Percentiles rank a stretch among this genome's conserved stretches.
phyloP scores from a whole-genome alignment of 2,888 invertebrate genomes.

The Eupithecia exiguata region DNA sequence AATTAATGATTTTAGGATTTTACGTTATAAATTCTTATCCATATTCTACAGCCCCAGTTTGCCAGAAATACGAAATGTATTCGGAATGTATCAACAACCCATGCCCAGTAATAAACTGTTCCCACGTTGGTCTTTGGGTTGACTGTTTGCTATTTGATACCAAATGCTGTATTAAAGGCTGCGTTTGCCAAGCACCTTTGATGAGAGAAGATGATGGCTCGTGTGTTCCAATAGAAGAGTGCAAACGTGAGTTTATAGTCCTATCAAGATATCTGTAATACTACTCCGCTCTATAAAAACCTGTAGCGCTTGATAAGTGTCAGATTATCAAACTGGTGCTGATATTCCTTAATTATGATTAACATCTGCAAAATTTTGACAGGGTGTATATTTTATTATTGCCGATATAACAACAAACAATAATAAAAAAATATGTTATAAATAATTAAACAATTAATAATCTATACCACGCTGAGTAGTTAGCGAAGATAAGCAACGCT shows the following conservation, averaged over 20 bases:
- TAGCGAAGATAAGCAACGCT: too few relatives aligned
- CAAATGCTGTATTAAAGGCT: background rate
- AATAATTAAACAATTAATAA: too few relatives aligned
- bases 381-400: too few relatives aligned
- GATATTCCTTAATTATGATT: background rate
- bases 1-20: background rate
- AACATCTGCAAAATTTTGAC: too few relatives aligned
- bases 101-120: slow-evolving; percentile 47
- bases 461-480: too few relatives aligned
- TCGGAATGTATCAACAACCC: slow-evolving; percentile 33
- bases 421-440: too few relatives aligned
- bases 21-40: background rate
- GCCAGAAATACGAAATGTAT: slow-evolving; percentile 35
- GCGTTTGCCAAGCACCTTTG: background rate
- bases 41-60: slow-evolving; percentile 42
- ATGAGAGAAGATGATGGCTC: slow-evolving; percentile 36
- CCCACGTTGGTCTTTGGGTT: slow-evolving; percentile 47
- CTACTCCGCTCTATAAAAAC: background rate
- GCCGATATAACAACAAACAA: too few relatives aligned
- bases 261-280: background rate
- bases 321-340: background rate
- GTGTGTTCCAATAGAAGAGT: slow-evolving; percentile 45
- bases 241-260: slow-evolving; percentile 6
- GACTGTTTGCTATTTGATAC: slow-evolving; percentile 31
- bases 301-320: background rate